These are phyloP conservation scores for Aphidius gifuensis DNA, from an alignment of 1,140 invertebrate genomes.

Conservation along the genomic window DNA sequence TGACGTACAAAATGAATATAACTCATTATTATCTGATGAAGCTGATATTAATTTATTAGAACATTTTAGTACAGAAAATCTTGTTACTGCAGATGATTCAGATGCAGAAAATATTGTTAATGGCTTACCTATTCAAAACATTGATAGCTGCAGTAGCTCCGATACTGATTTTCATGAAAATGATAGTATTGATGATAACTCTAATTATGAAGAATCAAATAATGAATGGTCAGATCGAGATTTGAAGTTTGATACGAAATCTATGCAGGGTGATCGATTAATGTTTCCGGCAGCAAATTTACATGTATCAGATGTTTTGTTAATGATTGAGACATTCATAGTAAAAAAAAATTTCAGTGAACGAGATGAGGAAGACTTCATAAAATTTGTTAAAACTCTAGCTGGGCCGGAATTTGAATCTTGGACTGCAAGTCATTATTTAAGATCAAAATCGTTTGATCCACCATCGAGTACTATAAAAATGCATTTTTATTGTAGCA, in stretches of 20 bases:
- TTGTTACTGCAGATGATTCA: too few relatives aligned
- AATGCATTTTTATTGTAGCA: constrained; percentile 2
- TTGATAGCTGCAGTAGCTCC: too few relatives aligned
- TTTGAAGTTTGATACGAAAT: background rate
- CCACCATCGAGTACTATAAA: background rate
- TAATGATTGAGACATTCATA: constrained; percentile 2
- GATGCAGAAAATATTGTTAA: too few relatives aligned
- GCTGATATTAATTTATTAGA: too few relatives aligned
- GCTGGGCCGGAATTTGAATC: constrained; percentile 7
- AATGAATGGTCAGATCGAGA: too few relatives aligned
- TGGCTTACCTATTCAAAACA: too few relatives aligned
- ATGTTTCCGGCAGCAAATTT: constrained; percentile 10
- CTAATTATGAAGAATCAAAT: too few relatives aligned
- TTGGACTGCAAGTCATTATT: constrained; percentile 7
- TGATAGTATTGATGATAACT: too few relatives aligned
- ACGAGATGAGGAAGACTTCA: constrained; percentile 12
- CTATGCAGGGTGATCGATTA: background rate
- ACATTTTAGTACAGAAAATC: too few relatives aligned
- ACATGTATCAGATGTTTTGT: constrained; percentile 2
- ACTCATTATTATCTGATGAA: too few relatives aligned
- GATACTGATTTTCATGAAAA: too few relatives aligned
- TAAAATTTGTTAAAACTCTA: constrained; percentile 2
- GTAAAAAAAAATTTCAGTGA: constrained; percentile 4
- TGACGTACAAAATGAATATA: too few relatives aligned
- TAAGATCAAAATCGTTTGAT: constrained; percentile 2